Conservation (phyloP, 2,797 vertebrate genomes). For the Lacerta viridis region DNA sequence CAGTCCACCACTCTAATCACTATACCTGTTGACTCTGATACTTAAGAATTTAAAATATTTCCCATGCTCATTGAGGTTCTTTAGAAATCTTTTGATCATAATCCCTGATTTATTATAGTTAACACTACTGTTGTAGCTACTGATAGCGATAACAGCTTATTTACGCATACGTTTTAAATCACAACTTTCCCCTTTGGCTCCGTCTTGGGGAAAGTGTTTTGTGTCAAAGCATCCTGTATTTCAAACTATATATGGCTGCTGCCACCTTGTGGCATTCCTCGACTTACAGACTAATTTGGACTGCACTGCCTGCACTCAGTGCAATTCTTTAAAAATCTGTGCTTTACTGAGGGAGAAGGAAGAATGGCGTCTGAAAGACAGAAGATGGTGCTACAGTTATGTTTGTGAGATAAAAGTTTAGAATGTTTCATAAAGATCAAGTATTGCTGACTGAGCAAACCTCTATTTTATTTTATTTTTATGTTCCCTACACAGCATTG, state of each 20-base stretch:
- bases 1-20: too few relatives aligned
- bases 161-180: neutral
- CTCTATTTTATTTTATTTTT: conserved; percentile 25
- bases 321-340: neutral
- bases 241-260: neutral
- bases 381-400: neutral
- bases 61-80: neutral
- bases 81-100: too few relatives aligned
- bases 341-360: neutral
- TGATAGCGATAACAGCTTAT: neutral
- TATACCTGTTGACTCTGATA: neutral
- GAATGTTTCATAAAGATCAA: conserved; percentile 24
- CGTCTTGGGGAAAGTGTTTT: neutral
- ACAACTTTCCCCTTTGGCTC: neutral
- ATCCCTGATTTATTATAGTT: neutral
- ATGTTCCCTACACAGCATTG: conserved; percentile 71
- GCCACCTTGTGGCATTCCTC: conserved; percentile 4
- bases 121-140: neutral
- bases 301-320: neutral
- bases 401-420: conserved; percentile 3
- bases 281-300: neutral
- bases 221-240: neutral
- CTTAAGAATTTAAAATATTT: neutral
- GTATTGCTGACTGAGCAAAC: conserved; percentile 39
- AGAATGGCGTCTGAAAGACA: neutral